phyloP scores from a whole-genome alignment of 30 jellyfish, hydroid and myxozoan genomes.

The Rhopilema esculentum region DNA sequence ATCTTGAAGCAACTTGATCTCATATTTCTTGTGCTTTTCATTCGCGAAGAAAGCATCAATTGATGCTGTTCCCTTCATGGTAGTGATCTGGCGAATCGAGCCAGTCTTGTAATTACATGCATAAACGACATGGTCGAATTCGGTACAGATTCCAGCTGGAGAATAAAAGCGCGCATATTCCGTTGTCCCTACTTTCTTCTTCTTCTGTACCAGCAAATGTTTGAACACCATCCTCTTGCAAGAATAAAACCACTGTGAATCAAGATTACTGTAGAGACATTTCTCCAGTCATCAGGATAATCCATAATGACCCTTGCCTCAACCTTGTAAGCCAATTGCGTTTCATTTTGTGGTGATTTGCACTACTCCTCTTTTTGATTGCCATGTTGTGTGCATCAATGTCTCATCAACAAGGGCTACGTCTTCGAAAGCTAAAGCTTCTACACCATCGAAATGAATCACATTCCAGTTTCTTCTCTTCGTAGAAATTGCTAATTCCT shows the following conservation, averaged over 20 bases:
- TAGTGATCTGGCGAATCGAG: slow-evolving; percentile 22
- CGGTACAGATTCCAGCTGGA: slow-evolving; percentile 11
- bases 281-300: slow-evolving; percentile 25
- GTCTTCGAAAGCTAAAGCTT: not conserved
- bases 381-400: slow-evolving; percentile 27
- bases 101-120: not conserved
- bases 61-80: slow-evolving; percentile 18
- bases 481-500: slow-evolving; percentile 1
- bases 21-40: slow-evolving; percentile 19
- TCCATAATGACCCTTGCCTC: not conserved
- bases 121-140: slow-evolving; percentile 48
- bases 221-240: not conserved
- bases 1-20: not conserved
- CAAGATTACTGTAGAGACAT: slow-evolving; percentile 3
- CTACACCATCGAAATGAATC: slow-evolving; percentile 13
- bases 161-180: slow-evolving; percentile 2
- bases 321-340: slow-evolving; percentile 31
- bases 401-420: slow-evolving; percentile 37
- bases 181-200: not conserved
- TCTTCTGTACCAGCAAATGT: slow-evolving; percentile 1
- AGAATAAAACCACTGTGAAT: not conserved
- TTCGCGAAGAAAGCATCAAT: slow-evolving; percentile 20
- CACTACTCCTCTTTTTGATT: slow-evolving; percentile 20
- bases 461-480: slow-evolving; percentile 12
- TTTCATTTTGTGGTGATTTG: slow-evolving; percentile 23